These are phyloP conservation scores for Cettia cetti DNA, from an alignment of 2,113 vertebrate genomes.

Conservation along the genomic window DNA sequence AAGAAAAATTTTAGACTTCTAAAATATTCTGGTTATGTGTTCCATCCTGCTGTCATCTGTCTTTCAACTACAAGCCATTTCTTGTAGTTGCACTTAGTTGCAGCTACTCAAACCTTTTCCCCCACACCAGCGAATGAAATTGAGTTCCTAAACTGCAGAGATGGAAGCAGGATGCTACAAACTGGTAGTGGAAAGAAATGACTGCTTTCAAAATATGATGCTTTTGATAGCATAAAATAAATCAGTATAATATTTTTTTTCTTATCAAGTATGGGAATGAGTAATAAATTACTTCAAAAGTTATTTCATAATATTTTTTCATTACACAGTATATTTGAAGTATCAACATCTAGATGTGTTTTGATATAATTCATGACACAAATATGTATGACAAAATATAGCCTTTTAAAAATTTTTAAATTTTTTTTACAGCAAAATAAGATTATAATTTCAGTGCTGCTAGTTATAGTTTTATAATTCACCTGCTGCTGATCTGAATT, in stretches of 20 bases:
- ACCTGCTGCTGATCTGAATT: neutral
- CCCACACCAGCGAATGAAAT: neutral
- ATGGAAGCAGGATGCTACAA: neutral
- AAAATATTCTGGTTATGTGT: constrained; percentile 41
- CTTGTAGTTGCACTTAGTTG: neutral
- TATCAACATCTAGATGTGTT: neutral
- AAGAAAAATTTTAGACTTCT: constrained; percentile 39
- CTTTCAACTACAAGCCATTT: constrained; percentile 31
- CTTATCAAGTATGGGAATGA: neutral
- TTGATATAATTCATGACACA: neutral
- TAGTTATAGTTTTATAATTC: neutral
- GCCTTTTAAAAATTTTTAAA: neutral
- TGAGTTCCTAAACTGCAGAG: neutral
- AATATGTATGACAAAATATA: neutral
- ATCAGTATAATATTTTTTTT: neutral
- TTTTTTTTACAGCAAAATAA: neutral
- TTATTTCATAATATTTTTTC: neutral
- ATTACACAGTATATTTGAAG: neutral
- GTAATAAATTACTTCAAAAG: neutral
- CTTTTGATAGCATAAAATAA: neutral
- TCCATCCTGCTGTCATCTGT: constrained; percentile 48
- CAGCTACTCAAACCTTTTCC: neutral
- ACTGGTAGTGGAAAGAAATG: neutral
- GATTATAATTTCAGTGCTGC: neutral
- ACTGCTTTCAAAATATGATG: neutral